Conservation (phyloP, 2,888 invertebrate genomes). For the Druceiella hillmani region DNA sequence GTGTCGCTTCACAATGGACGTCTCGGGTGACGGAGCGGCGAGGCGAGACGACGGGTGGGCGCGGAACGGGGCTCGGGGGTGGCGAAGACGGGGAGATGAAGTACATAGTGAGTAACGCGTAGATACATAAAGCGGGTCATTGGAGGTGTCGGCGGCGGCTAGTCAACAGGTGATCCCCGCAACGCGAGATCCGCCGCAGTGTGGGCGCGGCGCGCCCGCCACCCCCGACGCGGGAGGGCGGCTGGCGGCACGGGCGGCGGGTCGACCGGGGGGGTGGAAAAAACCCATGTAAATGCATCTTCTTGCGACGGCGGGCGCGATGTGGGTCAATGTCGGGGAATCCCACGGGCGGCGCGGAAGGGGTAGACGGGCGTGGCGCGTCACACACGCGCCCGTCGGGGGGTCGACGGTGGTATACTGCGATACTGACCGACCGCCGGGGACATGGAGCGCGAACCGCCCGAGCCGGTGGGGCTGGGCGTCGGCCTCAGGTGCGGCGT, state of each 20-base stretch:
- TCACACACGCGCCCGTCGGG: conserved; percentile 10
- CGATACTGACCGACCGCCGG: conserved; percentile 85
- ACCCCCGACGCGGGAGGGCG: conserved; percentile 48
- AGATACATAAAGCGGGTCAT: too few relatives aligned
- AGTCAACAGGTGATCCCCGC: not conserved
- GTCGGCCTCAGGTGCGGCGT: conserved; percentile 75
- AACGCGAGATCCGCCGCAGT: not conserved
- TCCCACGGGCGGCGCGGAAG: conserved; percentile 22
- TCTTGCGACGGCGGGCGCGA: conserved; percentile 19
- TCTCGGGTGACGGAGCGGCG: too few relatives aligned
- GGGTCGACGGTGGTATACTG: conserved; percentile 7
- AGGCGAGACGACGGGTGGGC: too few relatives aligned
- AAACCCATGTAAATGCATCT: too few relatives aligned
- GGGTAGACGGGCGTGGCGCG: too few relatives aligned
- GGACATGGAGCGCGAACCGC: conserved; percentile 95
- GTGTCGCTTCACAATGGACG: too few relatives aligned
- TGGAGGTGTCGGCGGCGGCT: too few relatives aligned
- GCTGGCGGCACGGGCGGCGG: conserved; percentile 45
- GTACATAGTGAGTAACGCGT: too few relatives aligned
- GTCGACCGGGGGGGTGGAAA: too few relatives aligned
- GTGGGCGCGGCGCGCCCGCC: conserved; percentile 18
- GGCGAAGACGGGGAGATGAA: too few relatives aligned
- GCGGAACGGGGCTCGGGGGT: too few relatives aligned
- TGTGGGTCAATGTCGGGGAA: conserved; percentile 56
- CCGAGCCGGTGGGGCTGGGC: conserved; percentile 89